Percentiles rank a stretch among this genome's conserved stretches.
phyloP scores from a whole-genome alignment of 2,888 invertebrate genomes.

The Anaspis maculata region DNA sequence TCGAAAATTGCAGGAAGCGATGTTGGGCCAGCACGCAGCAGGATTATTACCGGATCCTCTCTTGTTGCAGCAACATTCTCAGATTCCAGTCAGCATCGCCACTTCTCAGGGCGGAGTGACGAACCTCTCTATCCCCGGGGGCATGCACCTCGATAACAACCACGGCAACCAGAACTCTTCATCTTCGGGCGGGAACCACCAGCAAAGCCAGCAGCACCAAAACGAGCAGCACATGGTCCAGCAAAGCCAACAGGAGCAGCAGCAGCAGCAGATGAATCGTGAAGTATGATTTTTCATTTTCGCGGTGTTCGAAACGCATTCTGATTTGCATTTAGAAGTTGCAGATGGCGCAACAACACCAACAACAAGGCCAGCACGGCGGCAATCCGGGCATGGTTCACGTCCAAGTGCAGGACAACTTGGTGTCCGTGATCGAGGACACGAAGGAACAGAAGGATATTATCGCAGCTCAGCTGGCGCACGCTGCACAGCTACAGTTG shows the following conservation, averaged over 20 bases:
- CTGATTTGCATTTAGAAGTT: conserved; percentile 2
- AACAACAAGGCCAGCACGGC: conserved; percentile 28
- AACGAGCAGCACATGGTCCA: no score
- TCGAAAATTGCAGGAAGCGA: conserved; percentile 40
- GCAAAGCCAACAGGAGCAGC: conserved; percentile 20
- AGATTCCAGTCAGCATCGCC: conserved; percentile 39
- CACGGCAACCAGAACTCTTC: conserved; percentile 22
- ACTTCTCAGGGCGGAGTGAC: conserved; percentile 39
- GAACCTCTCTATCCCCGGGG: conserved; percentile 36
- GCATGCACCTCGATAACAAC: conserved; percentile 37
- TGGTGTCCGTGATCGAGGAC: conserved; percentile 42
- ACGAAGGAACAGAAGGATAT: conserved; percentile 40
- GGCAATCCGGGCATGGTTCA: conserved; percentile 39
- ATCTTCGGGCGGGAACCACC: not conserved
- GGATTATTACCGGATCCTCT: conserved; percentile 39
- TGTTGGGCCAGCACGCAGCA: conserved; percentile 49
- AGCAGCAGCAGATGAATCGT: conserved; percentile 24
- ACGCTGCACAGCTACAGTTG: conserved; percentile 42
- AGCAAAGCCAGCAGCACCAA: no score
- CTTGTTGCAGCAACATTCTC: conserved; percentile 39
- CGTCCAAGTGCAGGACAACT: conserved; percentile 42
- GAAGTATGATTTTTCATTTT: conserved; percentile 15
- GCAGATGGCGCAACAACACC: conserved; percentile 12
- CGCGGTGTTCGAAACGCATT: not conserved
- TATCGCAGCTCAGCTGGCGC: conserved; percentile 32